Evolutionary conservation across 2,797 vertebrate species (phyloP).

Genomic region (Esox masquinongy): DNA sequence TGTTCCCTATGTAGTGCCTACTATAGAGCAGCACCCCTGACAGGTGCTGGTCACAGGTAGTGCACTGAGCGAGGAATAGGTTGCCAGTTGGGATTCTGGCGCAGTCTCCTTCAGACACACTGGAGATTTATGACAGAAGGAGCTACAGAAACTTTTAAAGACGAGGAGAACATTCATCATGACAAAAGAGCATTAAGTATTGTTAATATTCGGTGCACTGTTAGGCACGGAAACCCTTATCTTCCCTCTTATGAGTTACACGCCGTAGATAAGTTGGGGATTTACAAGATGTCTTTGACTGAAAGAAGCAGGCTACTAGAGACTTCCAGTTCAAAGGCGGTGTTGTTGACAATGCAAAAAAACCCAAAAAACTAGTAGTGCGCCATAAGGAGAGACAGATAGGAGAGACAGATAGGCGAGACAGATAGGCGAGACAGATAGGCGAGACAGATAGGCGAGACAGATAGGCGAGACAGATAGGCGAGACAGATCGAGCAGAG

Average conservation of each 20-base stretch:
- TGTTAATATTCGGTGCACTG: conserved; percentile 50
- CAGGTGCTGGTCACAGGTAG: not conserved
- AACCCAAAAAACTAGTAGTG: not conserved
- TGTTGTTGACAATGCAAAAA: not conserved
- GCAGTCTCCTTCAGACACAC: not conserved
- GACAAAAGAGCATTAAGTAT: conserved; percentile 43
- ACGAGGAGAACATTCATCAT: conserved; percentile 42
- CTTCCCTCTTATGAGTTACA: conserved; percentile 1
- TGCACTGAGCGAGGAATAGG: not conserved
- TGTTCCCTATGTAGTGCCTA: not conserved
- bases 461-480: not conserved
- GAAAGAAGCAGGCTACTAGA: not conserved
- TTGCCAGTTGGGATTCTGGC: not conserved
- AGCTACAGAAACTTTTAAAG: conserved; percentile 43
- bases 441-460: not conserved
- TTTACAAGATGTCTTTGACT: not conserved
- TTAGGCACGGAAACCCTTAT: conserved; percentile 13
- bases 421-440: too few species aligned
- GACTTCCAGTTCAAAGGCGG: not conserved
- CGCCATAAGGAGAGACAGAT: not conserved
- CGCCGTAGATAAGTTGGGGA: conserved; percentile 30
- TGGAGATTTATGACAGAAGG: conserved; percentile 50
- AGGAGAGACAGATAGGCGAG: too few species aligned
- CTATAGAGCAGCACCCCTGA: not conserved
- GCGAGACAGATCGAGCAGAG: not conserved